A percentile compares a stretch with the other conserved stretches of the same genome.
These are phyloP conservation scores for Falcaria lacertinaria DNA, from an alignment of 2,888 invertebrate species.

Conservation along the genomic window DNA sequence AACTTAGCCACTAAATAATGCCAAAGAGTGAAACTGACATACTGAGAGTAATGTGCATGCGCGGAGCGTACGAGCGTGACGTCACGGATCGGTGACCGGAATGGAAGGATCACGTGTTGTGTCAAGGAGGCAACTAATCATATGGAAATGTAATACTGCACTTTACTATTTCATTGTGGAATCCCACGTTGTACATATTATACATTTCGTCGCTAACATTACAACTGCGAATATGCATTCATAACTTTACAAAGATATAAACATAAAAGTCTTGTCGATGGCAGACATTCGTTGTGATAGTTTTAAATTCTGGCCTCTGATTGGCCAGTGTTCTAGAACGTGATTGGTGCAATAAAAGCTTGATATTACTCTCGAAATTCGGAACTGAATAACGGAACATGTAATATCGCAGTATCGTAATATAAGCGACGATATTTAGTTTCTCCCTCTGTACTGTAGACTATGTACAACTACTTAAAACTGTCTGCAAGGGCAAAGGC, in stretches of 20 bases:
- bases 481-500: slow-evolving; percentile 65
- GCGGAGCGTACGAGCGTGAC: slow-evolving; percentile 48
- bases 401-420: too few relatives aligned
- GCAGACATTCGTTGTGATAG: too few relatives aligned
- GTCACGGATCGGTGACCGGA: slow-evolving; percentile 46
- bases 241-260: too few relatives aligned
- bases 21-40: slow-evolving; percentile 69
- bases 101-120: slow-evolving; percentile 47
- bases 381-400: too few relatives aligned
- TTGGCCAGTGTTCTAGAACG: too few relatives aligned
- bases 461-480: slow-evolving; percentile 56
- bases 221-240: too few relatives aligned
- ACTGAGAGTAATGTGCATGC: slow-evolving; percentile 43
- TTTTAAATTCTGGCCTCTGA: too few relatives aligned
- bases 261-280: too few relatives aligned
- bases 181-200: slow-evolving; percentile 45
- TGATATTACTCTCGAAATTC: too few relatives aligned
- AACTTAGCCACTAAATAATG: slow-evolving; percentile 75
- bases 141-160: slow-evolving; percentile 28
- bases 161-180: slow-evolving; percentile 21
- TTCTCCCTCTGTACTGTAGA: slow-evolving; percentile 58
- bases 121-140: slow-evolving; percentile 40
- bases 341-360: too few relatives aligned
- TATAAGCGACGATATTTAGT: too few relatives aligned
- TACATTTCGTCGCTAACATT: too few relatives aligned